These are phyloP conservation scores for Tamias sibiricus DNA, from an alignment of 2,113 vertebrate species.

Conservation along the genomic window DNA sequence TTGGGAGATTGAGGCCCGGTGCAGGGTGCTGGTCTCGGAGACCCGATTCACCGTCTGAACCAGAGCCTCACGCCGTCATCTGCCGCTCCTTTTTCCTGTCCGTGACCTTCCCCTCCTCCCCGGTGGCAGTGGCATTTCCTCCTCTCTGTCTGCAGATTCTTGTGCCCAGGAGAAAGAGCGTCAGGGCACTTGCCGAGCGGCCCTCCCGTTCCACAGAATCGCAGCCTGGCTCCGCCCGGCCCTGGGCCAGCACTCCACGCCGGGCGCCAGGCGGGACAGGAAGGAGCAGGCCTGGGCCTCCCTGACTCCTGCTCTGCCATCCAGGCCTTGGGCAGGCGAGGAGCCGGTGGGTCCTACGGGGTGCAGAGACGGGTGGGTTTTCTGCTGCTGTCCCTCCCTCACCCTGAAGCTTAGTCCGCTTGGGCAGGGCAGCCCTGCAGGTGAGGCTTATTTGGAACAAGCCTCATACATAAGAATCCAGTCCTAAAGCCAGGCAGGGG, in stretches of 20 bases:
- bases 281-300: neutral
- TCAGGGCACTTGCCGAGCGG: neutral
- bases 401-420: neutral
- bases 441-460: neutral
- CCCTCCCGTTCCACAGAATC: neutral
- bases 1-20: neutral
- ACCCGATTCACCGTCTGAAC: neutral
- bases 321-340: neutral
- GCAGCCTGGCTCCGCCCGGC: rapidly evolving
- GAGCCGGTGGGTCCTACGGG: too few relatives aligned
- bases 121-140: neutral
- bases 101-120: too few relatives aligned
- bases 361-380: neutral
- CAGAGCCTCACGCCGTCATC: neutral
- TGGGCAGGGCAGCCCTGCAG: neutral
- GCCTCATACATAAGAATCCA: neutral
- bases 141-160: neutral
- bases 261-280: neutral
- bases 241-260: neutral
- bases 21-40: neutral
- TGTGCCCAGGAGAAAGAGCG: neutral
- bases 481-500: slow-evolving; percentile 55
- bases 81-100: neutral
- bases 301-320: neutral
- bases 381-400: neutral